Percentiles rank a stretch among this genome's conserved stretches.
Conservation (phyloP, 23 tunicate genomes). For the Ciona savignyi region DNA sequence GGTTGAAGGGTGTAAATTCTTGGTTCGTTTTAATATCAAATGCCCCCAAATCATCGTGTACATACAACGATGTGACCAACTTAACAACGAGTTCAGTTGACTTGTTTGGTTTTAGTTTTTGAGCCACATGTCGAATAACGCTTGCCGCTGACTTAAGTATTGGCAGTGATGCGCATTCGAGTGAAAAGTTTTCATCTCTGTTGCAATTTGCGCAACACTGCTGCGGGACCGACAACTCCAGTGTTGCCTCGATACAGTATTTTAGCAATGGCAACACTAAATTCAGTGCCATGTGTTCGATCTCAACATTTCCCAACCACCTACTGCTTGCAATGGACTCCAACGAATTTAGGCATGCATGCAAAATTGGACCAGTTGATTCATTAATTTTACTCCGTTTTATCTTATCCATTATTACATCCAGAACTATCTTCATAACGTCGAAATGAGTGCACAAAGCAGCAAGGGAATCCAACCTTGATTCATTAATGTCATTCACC, state of each 20-base stretch:
- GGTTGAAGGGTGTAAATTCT: constrained; percentile 29
- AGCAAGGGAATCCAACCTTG: constrained; percentile 13
- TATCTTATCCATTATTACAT: constrained; percentile 15
- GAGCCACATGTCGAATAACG: constrained; percentile 43
- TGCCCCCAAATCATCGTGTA: constrained; percentile 17
- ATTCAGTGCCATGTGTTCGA: constrained; percentile 23
- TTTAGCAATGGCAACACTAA: constrained; percentile 54
- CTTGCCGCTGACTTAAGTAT: constrained; percentile 37
- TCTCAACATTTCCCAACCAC: constrained; percentile 5
- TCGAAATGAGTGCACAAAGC: constrained; percentile 45
- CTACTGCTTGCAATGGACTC: constrained; percentile 15
- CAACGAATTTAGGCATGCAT: constrained; percentile 12
- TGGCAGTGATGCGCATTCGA: constrained; percentile 58
- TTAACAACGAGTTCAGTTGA: constrained; percentile 18
- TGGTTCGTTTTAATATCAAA: constrained; percentile 19
- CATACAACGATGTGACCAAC: constrained; percentile 18
- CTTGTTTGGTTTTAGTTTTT: constrained; percentile 36
- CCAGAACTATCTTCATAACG: constrained; percentile 18
- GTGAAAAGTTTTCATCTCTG: constrained; percentile 13
- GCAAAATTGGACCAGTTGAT: constrained; percentile 4
- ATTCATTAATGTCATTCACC: neutral
- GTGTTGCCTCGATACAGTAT: constrained; percentile 28
- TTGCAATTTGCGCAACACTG: constrained; percentile 65
- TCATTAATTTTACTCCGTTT: constrained; percentile 23
- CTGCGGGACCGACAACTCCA: constrained; percentile 23